Base-by-base conservation (phyloP, 2,113 vertebrate species). In the Numenius arquata region DNA sequence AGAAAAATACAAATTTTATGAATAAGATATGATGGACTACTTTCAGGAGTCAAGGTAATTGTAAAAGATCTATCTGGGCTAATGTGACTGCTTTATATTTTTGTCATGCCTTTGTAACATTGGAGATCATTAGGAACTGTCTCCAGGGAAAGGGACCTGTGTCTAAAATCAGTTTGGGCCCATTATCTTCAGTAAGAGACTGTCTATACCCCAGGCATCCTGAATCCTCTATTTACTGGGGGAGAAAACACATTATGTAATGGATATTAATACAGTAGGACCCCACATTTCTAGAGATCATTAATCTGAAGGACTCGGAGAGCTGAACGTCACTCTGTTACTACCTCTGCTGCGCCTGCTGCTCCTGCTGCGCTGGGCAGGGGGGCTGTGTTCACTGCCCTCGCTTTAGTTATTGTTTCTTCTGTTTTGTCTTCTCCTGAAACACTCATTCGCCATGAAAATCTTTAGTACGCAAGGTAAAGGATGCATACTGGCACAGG, bases 91-190 rank as follows among this genome's bases (percentile, higher is more conserved):
- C 94, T 95, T 93, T 94, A 52, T 95, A 94, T 93, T 97, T 96
- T 95, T 94, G 93, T 95, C 94, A 91, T 95, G 95, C 91, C 89
- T 91, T 96, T 96, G 91, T 95, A 96, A 78, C 84, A n/a, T 29
- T 32, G 72, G 86, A 88, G 93, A 96, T 92, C 84, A 95, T 97
- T 95, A 96, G 91, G 81, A 96, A 48, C 71, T 80, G 87, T 96
- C 95, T 96, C 96, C 55, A 55, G 95, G 94, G 91, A 92, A 85
- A 85, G 95, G 62, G 81, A 96, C 91, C 91, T 93, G 96, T 95
- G 92, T 95, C 94, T 95, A 95, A 97, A 96, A 93, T 95, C 91
- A 93, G 96, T 95, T 95, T 94, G 96, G 86, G 89, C 74, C 95
- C 92, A 95, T 95, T 97, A 96, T 96, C 86, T 96, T 92, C 22